A percentile compares a stretch with the other conserved stretches of the same genome.
These are phyloP conservation scores for Corydoras maculifer DNA, from an alignment of 2,113 vertebrate genomes.

Conservation along the genomic window DNA sequence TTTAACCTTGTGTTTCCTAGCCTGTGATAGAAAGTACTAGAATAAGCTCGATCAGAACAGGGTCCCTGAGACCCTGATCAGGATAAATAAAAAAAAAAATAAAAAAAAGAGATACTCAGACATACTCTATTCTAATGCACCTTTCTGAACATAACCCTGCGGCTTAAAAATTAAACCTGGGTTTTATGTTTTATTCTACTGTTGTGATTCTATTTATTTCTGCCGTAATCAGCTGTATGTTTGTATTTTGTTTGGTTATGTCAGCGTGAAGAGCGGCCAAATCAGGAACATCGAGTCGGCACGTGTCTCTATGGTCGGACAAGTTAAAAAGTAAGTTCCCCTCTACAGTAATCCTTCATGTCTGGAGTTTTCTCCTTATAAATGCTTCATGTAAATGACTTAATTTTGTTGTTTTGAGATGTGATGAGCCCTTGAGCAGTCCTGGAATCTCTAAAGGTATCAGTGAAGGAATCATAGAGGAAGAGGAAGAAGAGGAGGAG, in stretches of 20 bases:
- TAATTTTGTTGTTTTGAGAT: constrained; percentile 60
- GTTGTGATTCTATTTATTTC: no score
- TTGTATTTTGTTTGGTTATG: constrained; percentile 4
- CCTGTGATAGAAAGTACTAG: no score
- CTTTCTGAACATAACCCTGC: no score
- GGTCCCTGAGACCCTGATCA: no score
- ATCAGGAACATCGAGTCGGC: constrained; percentile 94
- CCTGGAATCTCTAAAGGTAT: constrained; percentile 79
- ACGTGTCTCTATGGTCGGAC: constrained; percentile 92
- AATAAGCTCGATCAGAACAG: no score
- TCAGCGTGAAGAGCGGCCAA: constrained; percentile 94
- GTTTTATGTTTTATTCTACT: no score
- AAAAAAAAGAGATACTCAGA: no score
- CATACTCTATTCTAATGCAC: no score
- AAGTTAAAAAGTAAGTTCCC: constrained; percentile 86
- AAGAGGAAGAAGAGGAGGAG: constrained; percentile 88
- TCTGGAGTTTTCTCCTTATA: not conserved
- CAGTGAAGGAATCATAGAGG: constrained; percentile 88
- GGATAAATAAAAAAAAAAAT: no score
- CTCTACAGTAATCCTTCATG: not conserved
- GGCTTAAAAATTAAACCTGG: no score
- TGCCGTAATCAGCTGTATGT: not conserved
- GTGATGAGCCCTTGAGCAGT: constrained; percentile 75
- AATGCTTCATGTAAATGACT: not conserved
- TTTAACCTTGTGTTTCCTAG: no score